A percentile compares a stretch with the other conserved stretches of the same genome.
Conservation (phyloP, 92 coral and sea anemone species). For the Palythoa caribaeorum region DNA sequence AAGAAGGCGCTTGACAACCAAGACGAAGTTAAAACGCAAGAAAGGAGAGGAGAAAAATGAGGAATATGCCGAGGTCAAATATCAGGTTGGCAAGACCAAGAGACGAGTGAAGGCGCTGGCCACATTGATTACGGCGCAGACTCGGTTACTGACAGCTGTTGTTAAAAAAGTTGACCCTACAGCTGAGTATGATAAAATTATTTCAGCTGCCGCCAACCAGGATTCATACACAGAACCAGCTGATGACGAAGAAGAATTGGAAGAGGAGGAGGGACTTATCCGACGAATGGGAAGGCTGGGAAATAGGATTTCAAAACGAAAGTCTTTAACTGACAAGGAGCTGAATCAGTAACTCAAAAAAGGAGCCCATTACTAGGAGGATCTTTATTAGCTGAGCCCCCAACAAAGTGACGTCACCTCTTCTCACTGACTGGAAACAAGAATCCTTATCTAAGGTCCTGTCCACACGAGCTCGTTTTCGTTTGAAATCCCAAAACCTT, state of each 20-base stretch:
- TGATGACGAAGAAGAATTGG: neutral
- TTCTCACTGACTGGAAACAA: too few species aligned
- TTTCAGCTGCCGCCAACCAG: neutral
- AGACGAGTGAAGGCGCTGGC: slow-evolving; percentile 41
- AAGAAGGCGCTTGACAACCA: neutral
- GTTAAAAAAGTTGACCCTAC: slow-evolving; percentile 24
- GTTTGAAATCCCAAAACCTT: too few species aligned
- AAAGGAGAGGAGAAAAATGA: slow-evolving; percentile 13
- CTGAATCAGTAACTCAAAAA: neutral
- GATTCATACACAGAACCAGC: neutral
- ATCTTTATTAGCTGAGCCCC: neutral
- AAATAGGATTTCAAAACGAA: neutral
- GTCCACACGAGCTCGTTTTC: too few species aligned
- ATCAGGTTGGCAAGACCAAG: slow-evolving; percentile 33
- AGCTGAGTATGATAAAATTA: slow-evolving; percentile 9
- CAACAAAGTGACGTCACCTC: too few species aligned
- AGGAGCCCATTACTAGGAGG: neutral
- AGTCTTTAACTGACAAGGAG: neutral
- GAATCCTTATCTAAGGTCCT: too few species aligned
- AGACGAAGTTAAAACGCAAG: neutral
- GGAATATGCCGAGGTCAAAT: slow-evolving; percentile 15
- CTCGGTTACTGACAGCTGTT: slow-evolving; percentile 17
- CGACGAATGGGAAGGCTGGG: slow-evolving; percentile 23
- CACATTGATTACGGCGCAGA: slow-evolving; percentile 44
- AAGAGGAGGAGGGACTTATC: slow-evolving; percentile 10